Evolutionary conservation across 2,888 invertebrate species (phyloP).

Genomic region (Lepidochrysops patricia): DNA sequence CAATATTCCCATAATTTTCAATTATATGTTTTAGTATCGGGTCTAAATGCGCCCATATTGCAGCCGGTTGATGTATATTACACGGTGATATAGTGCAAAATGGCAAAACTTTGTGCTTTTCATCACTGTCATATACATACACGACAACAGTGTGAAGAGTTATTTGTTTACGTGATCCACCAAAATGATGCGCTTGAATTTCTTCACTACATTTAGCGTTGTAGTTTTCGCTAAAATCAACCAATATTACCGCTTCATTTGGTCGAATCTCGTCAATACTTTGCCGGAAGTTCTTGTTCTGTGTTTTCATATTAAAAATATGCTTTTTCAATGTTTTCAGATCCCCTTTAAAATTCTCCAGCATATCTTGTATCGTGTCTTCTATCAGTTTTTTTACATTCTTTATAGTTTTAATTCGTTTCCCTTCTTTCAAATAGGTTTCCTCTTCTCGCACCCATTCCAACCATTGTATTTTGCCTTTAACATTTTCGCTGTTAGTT

Average conservation of each 20-base stretch:
- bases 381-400: conserved; percentile 19
- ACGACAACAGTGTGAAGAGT: conserved; percentile 40
- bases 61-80: conserved; percentile 35
- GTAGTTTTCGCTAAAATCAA: conserved; percentile 40
- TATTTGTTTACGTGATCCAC: conserved; percentile 33
- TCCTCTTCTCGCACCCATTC: conserved; percentile 23
- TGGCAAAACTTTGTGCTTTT: conserved; percentile 18
- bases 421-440: conserved; percentile 19
- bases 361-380: conserved; percentile 11
- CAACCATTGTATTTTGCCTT: conserved; percentile 18
- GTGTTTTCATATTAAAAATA: conserved; percentile 22
- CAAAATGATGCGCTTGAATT: conserved; percentile 28
- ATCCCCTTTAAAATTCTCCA: conserved; percentile 19
- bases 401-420: conserved; percentile 19
- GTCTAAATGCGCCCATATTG: conserved; percentile 42
- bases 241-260: conserved; percentile 20
- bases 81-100: conserved; percentile 34
- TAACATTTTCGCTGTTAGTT: conserved; percentile 13
- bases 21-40: conserved; percentile 27
- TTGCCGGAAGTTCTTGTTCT: conserved; percentile 18
- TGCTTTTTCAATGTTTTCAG: conserved; percentile 21
- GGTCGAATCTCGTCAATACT: conserved; percentile 16
- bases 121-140: conserved; percentile 24
- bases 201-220: conserved; percentile 24
- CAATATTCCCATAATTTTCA: conserved; percentile 18